These are phyloP conservation scores for Crotophaga sulcirostris DNA, from an alignment of 2,113 vertebrate species.

Conservation along the genomic window DNA sequence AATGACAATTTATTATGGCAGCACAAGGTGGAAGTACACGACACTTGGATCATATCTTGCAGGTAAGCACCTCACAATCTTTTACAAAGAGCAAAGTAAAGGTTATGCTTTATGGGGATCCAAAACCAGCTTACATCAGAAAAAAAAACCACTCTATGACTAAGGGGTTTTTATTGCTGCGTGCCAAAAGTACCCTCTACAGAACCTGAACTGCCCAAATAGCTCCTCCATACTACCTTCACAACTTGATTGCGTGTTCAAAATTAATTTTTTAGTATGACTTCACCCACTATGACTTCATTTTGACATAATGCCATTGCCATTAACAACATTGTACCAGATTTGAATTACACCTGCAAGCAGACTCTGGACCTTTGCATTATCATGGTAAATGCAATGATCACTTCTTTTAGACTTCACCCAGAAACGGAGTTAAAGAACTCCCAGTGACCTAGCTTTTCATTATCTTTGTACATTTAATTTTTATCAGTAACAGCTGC, in stretches of 20 bases:
- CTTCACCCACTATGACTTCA: neutral
- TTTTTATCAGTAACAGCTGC: neutral
- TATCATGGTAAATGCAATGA: neutral
- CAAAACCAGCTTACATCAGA: neutral
- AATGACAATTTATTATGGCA: neutral
- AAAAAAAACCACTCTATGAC: neutral
- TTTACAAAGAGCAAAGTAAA: neutral
- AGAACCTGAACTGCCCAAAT: neutral
- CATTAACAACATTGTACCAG: neutral
- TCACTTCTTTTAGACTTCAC: neutral
- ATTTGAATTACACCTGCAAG: neutral
- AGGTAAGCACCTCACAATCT: neutral
- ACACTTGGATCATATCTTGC: neutral
- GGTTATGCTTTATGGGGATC: neutral
- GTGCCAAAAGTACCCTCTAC: neutral
- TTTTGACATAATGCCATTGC: neutral
- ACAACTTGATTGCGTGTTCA: fast-evolving
- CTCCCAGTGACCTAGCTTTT: neutral
- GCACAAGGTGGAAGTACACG: neutral
- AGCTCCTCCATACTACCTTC: neutral
- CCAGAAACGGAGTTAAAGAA: neutral
- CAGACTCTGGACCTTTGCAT: neutral
- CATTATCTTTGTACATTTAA: neutral
- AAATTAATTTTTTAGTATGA: neutral
- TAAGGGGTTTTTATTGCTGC: neutral